Evolutionary conservation across 92 coral and sea anemone species (phyloP).

Genomic region (Parazoanthus atlanticus): DNA sequence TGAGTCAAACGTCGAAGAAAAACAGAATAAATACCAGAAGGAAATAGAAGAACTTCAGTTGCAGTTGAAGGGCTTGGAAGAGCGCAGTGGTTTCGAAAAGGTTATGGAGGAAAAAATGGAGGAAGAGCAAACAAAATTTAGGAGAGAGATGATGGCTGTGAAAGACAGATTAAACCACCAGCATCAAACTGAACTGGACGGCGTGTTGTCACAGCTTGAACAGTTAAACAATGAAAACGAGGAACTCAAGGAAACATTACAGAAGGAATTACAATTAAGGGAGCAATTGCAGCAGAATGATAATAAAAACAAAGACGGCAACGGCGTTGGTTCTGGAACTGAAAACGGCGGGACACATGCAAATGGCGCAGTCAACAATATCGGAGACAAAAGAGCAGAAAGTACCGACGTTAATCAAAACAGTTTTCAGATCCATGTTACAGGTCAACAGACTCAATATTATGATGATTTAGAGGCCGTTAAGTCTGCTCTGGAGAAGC

Average conservation of each 20-base stretch:
- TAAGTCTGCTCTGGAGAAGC: constrained; percentile 60
- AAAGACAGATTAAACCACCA: constrained; percentile 74
- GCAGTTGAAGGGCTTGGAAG: constrained; percentile 59
- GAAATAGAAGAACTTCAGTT: constrained; percentile 65
- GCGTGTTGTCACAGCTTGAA: constrained; percentile 71
- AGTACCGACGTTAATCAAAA: constrained; percentile 27
- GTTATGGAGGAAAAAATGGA: constrained; percentile 63
- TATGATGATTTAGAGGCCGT: constrained; percentile 57
- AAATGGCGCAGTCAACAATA: constrained; percentile 51
- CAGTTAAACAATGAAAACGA: constrained; percentile 76
- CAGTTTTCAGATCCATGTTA: constrained; percentile 24
- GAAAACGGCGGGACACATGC: constrained; percentile 20
- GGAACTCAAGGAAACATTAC: constrained; percentile 54
- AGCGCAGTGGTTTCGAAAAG: background rate
- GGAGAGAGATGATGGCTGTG: constrained; percentile 79
- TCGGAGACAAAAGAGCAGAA: constrained; percentile 47
- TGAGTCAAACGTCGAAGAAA: constrained; percentile 49
- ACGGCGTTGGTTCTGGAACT: constrained; percentile 33
- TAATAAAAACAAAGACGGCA: constrained; percentile 34
- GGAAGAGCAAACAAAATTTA: constrained; percentile 73
- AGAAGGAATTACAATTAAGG: constrained; percentile 42
- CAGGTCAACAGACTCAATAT: constrained; percentile 35
- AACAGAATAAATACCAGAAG: constrained; percentile 33
- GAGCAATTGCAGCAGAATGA: constrained; percentile 9
- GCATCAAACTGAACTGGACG: constrained; percentile 79